Percentiles rank a stretch among this genome's conserved stretches.
phyloP scores from a whole-genome alignment of 2,888 invertebrate species.

The Parnassius smintheus region DNA sequence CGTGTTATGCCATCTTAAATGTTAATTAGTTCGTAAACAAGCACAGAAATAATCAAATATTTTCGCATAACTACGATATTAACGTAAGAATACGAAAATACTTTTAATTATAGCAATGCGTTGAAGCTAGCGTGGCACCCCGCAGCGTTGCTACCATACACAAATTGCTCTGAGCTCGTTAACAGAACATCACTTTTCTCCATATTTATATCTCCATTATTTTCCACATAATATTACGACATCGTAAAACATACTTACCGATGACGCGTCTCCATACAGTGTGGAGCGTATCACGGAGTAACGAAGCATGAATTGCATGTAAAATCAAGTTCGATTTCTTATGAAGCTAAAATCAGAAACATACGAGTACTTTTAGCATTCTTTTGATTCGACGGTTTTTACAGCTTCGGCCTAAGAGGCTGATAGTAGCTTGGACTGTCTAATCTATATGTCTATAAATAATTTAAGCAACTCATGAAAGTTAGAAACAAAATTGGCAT shows the following conservation, averaged over 20 bases:
- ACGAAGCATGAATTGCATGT: background rate
- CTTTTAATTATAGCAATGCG: constrained; percentile 71
- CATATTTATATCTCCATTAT: constrained; percentile 76
- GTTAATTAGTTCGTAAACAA: constrained; percentile 52
- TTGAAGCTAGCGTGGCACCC: constrained; percentile 56
- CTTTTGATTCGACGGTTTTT: too few relatives aligned
- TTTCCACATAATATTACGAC: constrained; percentile 63
- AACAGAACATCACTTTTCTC: constrained; percentile 75
- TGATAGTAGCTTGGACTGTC: too few relatives aligned
- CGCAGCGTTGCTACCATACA: constrained; percentile 69
- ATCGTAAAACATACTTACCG: constrained; percentile 59
- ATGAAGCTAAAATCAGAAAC: too few relatives aligned
- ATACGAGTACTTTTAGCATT: too few relatives aligned
- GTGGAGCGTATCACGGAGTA: constrained; percentile 4
- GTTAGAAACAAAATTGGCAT: too few relatives aligned
- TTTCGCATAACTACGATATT: constrained; percentile 60
- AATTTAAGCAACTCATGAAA: too few relatives aligned
- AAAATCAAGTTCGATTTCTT: too few relatives aligned
- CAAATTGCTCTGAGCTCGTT: constrained; percentile 67
- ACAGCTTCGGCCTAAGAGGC: too few relatives aligned
- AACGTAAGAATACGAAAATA: constrained; percentile 62
- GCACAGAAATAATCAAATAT: constrained; percentile 64
- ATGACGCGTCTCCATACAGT: constrained; percentile 39
- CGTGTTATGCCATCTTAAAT: constrained; percentile 46
- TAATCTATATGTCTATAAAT: too few relatives aligned